Base-by-base conservation (phyloP, 2,888 invertebrate genomes). In the Harpagoxenus sublaevis region DNA sequence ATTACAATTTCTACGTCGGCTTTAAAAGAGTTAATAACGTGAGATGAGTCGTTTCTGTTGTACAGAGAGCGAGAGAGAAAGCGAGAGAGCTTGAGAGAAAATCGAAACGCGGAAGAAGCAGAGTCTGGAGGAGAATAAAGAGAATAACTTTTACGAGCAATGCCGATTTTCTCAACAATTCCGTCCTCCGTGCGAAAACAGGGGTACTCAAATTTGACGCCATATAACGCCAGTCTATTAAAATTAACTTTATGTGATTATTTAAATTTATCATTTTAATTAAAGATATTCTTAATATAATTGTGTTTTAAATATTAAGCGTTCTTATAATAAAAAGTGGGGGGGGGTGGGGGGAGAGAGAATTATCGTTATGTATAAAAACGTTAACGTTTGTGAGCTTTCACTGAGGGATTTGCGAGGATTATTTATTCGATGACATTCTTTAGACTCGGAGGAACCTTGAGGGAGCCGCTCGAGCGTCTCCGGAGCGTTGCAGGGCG, bases 151-250 rank as follows among this genome's bases (percentile, higher is more conserved):
- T 81, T 60, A 78, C 75, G 68, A n/a, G 53, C 51, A 73, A 78
- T 57, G 45, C 31, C 28, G 73, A 86, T 77, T 83, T 77, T 65
- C 48, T 70, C 57, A 60, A 68, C 60, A 55, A 75, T 87, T 89
- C 81, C 85, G 84, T 89, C 84, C 81, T 86, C 89, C 73, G 45
- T 48, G 42, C 28, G 84, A 66, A 60, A 39, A 74, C 60, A 73
- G 74, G 28, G 23, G 60, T 73, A 55, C 23, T 74, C 60, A 48
- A 62, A 62, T 23, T 23, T n/a, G n/a, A 23, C 18, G 35, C 18
- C 10, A 3, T 18, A 57, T 18, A 48, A 65, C 39, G 18, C 6
- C 31, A 42, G 12, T 73, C 12, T 39, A 9, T 48, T 51, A 18
- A 81, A 60, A 62, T n/a, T 42, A 35, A 48, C 23, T 39, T 68